Evolutionary conservation across 1,140 invertebrate species (phyloP), one percentile per base, ranked within the genome.

Genomic region (Eueides isabella): DNA sequence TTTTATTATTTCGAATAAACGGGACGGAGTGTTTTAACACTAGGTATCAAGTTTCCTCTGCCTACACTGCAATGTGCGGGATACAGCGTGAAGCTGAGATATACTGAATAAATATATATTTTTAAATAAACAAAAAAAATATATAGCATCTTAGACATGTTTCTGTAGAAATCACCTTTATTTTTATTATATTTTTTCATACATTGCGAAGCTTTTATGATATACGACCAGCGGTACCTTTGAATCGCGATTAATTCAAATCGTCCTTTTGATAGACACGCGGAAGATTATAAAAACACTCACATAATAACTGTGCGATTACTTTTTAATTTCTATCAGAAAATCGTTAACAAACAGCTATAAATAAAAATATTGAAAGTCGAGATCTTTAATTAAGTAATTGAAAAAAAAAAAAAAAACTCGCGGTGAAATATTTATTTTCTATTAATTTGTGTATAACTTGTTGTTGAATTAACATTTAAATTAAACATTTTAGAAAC

Each of bases 321-420:
- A 55, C 3, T 12, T 55, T 55, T 55, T 26, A 48, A 55, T 26
- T 2, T 55, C 48, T 55, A 55, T 55, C 9, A 55, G 48, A 55
- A 26, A 55, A 26, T 55, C 48, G 26, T 26, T 55, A 55, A 55
- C 19, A 55, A 55, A 26, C 48, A 26, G 48, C 11, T 55, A 55
- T 55, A 23, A 55, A 55, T 55, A 55, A 55, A 55, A 55, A 55
- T 55, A 55, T 26, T 55, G 48, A 55, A 55, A 55, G 48, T 55
- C 11, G 48, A 55, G 6, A 55, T 55, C 7, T 55, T 55, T 55
- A 55, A 55, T 55, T 2, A 55, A 55, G 48, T 55, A 26, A 55
- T 55, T 55, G 48, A 55, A 55, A 55, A 23, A 23, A 26, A 19
- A 9, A n/a, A n/a, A n/a, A n/a, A n/a, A n/a, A n/a, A n/a, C n/a